phyloP scores from a whole-genome alignment of 1,140 invertebrate genomes.

The Eriosoma lanigerum region DNA sequence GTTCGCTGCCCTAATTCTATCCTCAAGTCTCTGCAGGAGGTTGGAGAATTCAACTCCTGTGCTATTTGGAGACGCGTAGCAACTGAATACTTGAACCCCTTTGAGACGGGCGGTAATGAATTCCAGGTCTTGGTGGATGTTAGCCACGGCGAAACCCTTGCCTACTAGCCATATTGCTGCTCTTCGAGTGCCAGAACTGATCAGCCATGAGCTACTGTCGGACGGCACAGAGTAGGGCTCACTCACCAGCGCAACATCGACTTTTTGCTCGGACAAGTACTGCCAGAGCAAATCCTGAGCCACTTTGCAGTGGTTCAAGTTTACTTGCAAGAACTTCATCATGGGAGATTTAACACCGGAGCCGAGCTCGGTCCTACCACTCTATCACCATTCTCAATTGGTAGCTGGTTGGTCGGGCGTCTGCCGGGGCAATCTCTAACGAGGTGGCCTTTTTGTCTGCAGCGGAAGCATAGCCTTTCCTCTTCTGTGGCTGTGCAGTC shows the following conservation, averaged over 20 bases:
- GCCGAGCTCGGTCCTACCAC: too few relatives aligned
- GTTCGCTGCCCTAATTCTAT: not conserved
- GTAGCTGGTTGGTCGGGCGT: not conserved
- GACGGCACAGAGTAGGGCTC: not conserved
- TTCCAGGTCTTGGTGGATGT: not conserved
- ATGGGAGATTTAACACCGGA: too few relatives aligned
- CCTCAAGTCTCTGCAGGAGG: not conserved
- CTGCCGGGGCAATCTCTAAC: not conserved
- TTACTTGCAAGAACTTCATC: not conserved
- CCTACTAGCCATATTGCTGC: not conserved
- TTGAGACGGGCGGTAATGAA: not conserved
- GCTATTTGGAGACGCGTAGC: not conserved
- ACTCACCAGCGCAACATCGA: not conserved
- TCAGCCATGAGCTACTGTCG: not conserved
- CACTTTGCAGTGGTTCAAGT: constrained; percentile 10
- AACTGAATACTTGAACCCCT: not conserved
- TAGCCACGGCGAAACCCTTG: not conserved
- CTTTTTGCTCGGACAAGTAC: not conserved
- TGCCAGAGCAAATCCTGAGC: not conserved
- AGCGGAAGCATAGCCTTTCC: too few relatives aligned
- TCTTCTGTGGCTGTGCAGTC: too few relatives aligned
- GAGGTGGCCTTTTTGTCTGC: not conserved
- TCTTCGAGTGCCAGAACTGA: not conserved
- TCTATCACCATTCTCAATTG: too few relatives aligned
- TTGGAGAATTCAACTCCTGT: not conserved